Evolutionary conservation across 2,113 vertebrate species (phyloP).

Genomic region (Ramphastos sulfuratus): DNA sequence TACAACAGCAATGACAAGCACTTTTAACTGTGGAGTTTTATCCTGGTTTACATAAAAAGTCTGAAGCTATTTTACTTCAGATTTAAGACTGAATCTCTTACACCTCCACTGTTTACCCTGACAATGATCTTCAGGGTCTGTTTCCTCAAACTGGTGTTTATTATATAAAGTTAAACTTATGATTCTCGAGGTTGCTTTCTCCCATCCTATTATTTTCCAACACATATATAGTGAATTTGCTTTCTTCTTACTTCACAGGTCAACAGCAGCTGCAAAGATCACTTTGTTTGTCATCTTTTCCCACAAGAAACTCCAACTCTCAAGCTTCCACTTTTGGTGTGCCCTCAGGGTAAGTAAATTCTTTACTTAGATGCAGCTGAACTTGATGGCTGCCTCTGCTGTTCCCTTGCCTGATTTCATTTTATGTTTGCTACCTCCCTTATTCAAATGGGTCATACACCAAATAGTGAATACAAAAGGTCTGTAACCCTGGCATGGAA

Average conservation of each 20-base stretch:
- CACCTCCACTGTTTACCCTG: background rate
- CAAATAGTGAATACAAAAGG: background rate
- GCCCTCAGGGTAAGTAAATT: background rate
- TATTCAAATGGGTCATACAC: background rate
- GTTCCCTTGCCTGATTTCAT: background rate
- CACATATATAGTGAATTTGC: background rate
- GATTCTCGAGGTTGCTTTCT: background rate
- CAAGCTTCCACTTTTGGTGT: background rate
- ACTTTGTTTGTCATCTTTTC: background rate
- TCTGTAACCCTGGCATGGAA: background rate
- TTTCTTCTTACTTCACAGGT: background rate
- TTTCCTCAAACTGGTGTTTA: background rate
- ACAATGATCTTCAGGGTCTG: background rate
- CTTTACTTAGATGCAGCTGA: background rate
- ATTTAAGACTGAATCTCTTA: background rate
- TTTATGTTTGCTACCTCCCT: background rate
- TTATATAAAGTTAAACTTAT: background rate
- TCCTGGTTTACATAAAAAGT: background rate
- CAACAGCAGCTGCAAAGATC: constrained; percentile 8
- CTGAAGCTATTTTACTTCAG: background rate
- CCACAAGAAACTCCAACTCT: background rate
- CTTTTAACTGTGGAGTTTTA: background rate
- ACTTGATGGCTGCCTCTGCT: background rate
- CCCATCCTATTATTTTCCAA: background rate
- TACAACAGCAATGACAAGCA: background rate